A percentile compares a stretch with the other conserved stretches of the same genome.
Conservation (phyloP, 2,888 invertebrate genomes). For the Drosophila infuscata region DNA sequence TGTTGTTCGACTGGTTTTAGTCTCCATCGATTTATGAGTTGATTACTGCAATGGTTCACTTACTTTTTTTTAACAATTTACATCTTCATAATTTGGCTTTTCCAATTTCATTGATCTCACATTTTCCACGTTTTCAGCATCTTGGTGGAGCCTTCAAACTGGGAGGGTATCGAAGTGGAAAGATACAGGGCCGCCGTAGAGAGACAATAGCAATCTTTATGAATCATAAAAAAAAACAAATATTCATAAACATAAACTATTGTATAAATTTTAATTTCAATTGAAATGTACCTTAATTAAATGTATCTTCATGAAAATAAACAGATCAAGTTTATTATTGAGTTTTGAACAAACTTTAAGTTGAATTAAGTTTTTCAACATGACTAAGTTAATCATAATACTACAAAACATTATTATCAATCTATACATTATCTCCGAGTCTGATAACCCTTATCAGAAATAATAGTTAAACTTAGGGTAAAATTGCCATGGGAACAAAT, state of each 20-base stretch:
- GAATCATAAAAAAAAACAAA: neutral
- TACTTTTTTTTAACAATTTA: slow-evolving; percentile 6
- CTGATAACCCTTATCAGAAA: neutral
- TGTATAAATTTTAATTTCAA: neutral
- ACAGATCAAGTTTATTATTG: neutral
- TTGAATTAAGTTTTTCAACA: neutral
- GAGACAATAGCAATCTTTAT: slow-evolving; percentile 10
- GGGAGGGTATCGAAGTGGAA: slow-evolving; percentile 89
- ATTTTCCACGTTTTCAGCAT: slow-evolving; percentile 82
- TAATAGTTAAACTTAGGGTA: neutral
- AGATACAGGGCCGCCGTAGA: slow-evolving; percentile 85
- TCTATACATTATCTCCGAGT: neutral
- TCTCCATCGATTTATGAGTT: slow-evolving; percentile 24
- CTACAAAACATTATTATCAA: neutral
- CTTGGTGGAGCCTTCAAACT: slow-evolving; percentile 85
- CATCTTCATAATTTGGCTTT: slow-evolving; percentile 10
- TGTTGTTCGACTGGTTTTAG: slow-evolving; percentile 55
- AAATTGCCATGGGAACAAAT: no score
- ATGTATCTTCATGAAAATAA: neutral
- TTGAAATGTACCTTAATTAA: neutral
- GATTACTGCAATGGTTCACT: slow-evolving; percentile 26
- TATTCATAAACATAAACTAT: neutral
- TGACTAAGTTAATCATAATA: neutral
- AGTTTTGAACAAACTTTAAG: neutral
- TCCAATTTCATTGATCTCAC: slow-evolving; percentile 39